Evolutionary conservation across 2,113 vertebrate genomes (phyloP), one percentile per base, ranked within the genome.

Genomic region (Arenaria interpres): DNA sequence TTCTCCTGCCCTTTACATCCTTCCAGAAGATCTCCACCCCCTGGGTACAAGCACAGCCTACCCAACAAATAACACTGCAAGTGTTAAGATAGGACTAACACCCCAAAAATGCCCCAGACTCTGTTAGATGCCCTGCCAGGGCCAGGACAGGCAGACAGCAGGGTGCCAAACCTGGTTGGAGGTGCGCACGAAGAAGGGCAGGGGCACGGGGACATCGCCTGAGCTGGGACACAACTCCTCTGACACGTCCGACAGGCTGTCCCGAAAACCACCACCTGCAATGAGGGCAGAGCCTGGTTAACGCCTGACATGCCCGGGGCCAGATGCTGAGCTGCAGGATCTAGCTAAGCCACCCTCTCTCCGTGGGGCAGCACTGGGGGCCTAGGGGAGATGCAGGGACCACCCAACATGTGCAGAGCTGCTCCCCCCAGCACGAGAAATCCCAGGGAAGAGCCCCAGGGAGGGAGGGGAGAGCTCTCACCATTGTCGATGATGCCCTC

Each of bases 201-300:
- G 97, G 27, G 99, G 99, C 96, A 99, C 96, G 0, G 98, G 98
- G 48, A 98, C 99, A 90, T 99, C 98, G 0, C 98, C 98, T 1
- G 99, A 99, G 96, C 99, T 99, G 90, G 99, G 99, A 92, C 99
- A 99, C 35, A 99, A 98, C 96, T 99, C 99, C 97, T 99, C 99
- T 2, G 99, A 99, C 97, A 99, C 98, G 67, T 99, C 99, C 1
- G 99, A 99, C 88, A 99, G 98, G 94, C 99, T 99, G 96, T 99
- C 99, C 69, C 99, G 98, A 97, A 99, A 99, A 25, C 99, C 99
- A 12, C 99, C 99, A 1, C 99, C 99, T 99, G 92, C 46, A 96
- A 72, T 6, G 30, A 4, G 13, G 10, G 7, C 28, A 89, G 33
- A 74, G 12, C 57, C 57, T 39, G 41, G 21, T 91, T 39, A 73